Evolutionary conservation across 2,797 vertebrate genomes (phyloP).

Genomic region (Rachycentron canadum): DNA sequence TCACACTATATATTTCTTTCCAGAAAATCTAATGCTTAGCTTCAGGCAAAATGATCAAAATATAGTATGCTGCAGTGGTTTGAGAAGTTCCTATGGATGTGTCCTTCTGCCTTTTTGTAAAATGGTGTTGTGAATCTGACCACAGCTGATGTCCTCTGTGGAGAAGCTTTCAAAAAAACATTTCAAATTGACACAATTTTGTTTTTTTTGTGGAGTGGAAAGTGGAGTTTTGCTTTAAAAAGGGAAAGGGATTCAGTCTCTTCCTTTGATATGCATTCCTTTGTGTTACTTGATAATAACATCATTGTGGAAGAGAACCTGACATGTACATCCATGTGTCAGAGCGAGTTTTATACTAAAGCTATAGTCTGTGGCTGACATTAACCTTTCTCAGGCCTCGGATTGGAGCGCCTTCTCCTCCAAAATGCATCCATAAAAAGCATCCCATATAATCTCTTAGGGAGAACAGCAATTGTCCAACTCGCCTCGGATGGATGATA

Average conservation of each 20-base stretch:
- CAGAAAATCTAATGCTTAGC: neutral
- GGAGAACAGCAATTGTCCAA: conserved; percentile 40
- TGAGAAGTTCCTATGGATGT: neutral
- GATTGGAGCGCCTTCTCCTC: conserved; percentile 9
- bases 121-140: neutral
- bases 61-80: neutral
- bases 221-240: neutral
- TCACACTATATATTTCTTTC: neutral
- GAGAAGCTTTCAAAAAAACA: neutral
- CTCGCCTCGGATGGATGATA: conserved; percentile 45
- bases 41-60: neutral
- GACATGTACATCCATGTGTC: neutral
- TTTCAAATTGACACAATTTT: neutral
- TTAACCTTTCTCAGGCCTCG: conserved; percentile 13
- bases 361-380: neutral
- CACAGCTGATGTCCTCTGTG: neutral
- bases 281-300: neutral
- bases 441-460: conserved; percentile 32
- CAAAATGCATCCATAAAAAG: conserved; percentile 47
- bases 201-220: too few relatives aligned
- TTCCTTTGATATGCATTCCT: neutral
- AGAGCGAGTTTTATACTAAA: neutral
- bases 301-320: neutral
- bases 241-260: too few relatives aligned
- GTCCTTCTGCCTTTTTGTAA: neutral